These are phyloP conservation scores for Crotalus helleri DNA, from an alignment of 2,113 vertebrate genomes.

Conservation along the genomic window DNA sequence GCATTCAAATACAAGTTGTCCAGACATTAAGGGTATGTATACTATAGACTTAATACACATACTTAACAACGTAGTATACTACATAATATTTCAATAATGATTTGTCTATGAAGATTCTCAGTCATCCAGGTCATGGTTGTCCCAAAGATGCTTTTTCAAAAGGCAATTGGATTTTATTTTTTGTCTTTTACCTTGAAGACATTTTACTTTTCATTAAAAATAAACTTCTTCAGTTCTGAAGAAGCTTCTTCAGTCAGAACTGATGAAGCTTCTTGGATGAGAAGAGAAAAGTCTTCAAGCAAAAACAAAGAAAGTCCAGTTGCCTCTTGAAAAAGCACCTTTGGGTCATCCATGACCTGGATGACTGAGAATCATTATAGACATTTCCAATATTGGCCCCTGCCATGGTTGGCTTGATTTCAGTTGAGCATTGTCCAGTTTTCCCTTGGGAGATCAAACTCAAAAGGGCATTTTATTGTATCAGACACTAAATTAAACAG, in stretches of 20 bases:
- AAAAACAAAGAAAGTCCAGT: neutral
- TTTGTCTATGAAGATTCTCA: neutral
- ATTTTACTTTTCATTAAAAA: neutral
- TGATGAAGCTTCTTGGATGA: too few relatives aligned
- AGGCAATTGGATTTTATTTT: neutral
- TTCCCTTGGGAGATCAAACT: neutral
- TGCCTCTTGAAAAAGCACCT: neutral
- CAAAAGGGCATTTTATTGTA: neutral
- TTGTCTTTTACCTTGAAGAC: neutral
- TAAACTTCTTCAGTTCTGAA: neutral
- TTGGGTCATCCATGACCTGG: too few relatives aligned
- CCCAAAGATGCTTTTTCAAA: neutral
- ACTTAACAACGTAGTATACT: neutral
- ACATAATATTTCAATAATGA: neutral
- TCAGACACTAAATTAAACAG: neutral
- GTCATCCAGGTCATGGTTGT: neutral
- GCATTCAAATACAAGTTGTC: neutral
- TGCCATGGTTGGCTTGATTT: too few relatives aligned
- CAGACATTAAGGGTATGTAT: neutral
- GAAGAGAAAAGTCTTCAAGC: neutral
- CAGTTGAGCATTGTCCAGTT: too few relatives aligned
- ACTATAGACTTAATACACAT: neutral
- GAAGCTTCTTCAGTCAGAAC: too few relatives aligned
- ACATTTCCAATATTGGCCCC: too few relatives aligned
- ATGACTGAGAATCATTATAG: too few relatives aligned